Base-by-base conservation (phyloP, 35 echinoderm and acorn worm species). In the Holothuria glaberrima region DNA sequence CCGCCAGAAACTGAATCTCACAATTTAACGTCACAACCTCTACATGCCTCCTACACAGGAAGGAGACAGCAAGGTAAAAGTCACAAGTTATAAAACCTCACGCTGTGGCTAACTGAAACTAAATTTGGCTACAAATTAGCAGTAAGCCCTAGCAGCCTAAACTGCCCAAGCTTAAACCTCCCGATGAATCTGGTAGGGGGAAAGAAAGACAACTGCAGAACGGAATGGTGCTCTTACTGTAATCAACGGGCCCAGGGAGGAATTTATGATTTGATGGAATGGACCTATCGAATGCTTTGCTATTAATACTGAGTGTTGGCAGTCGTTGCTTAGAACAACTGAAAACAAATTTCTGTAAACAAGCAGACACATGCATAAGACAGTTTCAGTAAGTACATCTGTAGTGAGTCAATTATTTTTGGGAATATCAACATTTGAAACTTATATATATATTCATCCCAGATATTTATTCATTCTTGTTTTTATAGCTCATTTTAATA, bases 91-190 rank as follows among this genome's bases (percentile, higher is more conserved):
- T 78, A 41, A 13, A 48, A 33, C 50, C 74, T 78, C 74, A 78
- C 19, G 74, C 74, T 78, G 74, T 26, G 74, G 21, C 74, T 48
- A 78, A n/a, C 50, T 78, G 41, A 21, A 78, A 78, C 44, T 84
- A 84, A 84, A 84, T 84, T 84, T 84, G 57, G 80, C 80, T 61
- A 63, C 80, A 84, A 84, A 84, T 84, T 84, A 84, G 54, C 30
- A 30, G 80, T 29, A 61, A 58, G 74, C 69, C 74, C 77, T 57
- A 14, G 22, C 33, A 84, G 57, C 56, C 41, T 48, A 14, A 46
- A 48, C 74, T 78, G 74, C 44, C 74, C 36, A 27, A 33, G 74
- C 74, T 41, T 41, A 28, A 78, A 54, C 21, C 74, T 78, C 38
- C 50, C 74, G 21, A 27, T 48, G 21, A 25, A 48, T 78, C 44